These are phyloP conservation scores for Epinephelus coioides DNA, from an alignment of 2,797 vertebrate genomes.

Conservation along the genomic window DNA sequence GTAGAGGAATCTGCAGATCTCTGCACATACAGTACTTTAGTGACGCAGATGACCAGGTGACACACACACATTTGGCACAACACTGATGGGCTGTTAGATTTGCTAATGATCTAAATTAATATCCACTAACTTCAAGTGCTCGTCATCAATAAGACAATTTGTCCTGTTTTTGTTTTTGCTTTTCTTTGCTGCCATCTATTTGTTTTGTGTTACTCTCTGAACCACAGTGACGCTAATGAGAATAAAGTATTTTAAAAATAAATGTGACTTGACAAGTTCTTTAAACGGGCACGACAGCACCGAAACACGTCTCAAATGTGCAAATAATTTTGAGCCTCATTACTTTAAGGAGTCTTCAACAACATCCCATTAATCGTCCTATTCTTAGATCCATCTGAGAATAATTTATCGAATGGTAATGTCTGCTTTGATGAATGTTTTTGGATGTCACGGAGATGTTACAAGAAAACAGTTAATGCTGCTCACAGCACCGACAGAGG, in stretches of 20 bases:
- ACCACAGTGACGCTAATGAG: background rate
- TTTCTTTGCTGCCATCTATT: constrained; percentile 3
- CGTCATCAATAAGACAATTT: constrained; percentile 8
- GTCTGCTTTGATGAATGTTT: background rate
- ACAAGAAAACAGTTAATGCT: background rate
- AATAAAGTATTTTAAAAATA: background rate
- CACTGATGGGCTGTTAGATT: background rate
- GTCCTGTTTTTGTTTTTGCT: background rate
- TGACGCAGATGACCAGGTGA: background rate
- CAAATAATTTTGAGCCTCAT: background rate
- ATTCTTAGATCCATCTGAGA: constrained; percentile 9
- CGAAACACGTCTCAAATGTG: background rate
- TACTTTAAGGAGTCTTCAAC: background rate
- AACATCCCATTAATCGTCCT: background rate
- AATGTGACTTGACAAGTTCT: constrained; percentile 9
- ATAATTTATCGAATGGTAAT: background rate
- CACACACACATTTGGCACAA: constrained; percentile 1
- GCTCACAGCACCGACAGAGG: background rate
- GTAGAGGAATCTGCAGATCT: constrained; percentile 46
- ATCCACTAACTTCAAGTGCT: background rate
- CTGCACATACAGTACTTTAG: background rate
- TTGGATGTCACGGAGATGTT: background rate
- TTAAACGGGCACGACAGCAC: background rate
- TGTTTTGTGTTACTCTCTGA: background rate
- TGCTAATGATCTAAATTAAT: background rate